Evolutionary conservation across 2,797 vertebrate genomes (phyloP).

Genomic region (Tenualosa ilisha): DNA sequence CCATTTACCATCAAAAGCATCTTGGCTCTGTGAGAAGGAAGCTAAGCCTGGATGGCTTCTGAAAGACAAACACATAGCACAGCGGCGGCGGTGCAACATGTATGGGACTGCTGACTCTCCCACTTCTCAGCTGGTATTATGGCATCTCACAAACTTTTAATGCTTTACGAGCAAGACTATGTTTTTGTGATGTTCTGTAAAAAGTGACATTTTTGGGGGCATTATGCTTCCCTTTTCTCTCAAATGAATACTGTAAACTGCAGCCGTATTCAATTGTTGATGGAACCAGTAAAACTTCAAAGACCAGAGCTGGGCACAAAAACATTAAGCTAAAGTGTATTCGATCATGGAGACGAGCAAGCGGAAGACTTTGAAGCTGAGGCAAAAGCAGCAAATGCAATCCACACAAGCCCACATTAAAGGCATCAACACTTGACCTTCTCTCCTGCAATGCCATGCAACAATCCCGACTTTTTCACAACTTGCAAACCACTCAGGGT

Average conservation of each 20-base stretch:
- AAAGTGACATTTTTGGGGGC: neutral
- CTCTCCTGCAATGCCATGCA: neutral
- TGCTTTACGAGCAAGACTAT: neutral
- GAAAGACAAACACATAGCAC: neutral
- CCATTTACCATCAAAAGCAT: neutral
- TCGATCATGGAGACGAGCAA: neutral
- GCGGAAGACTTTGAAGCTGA: neutral
- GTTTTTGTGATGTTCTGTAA: neutral
- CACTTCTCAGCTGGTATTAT: neutral
- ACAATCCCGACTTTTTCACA: neutral
- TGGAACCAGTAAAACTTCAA: slow-evolving; percentile 1
- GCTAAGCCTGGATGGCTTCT: neutral
- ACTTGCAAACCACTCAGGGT: neutral
- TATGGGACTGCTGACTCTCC: neutral
- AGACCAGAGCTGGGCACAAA: neutral
- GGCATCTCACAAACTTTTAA: neutral
- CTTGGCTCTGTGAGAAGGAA: neutral
- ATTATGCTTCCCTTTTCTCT: neutral
- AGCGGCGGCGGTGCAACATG: neutral
- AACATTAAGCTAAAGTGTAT: neutral
- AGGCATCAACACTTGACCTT: neutral
- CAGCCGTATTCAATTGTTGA: neutral
- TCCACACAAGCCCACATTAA: neutral
- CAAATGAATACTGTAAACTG: neutral
- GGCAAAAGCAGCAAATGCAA: neutral